Evolutionary conservation across 1,140 invertebrate genomes (phyloP).

Genomic region (Goniozus legneri): DNA sequence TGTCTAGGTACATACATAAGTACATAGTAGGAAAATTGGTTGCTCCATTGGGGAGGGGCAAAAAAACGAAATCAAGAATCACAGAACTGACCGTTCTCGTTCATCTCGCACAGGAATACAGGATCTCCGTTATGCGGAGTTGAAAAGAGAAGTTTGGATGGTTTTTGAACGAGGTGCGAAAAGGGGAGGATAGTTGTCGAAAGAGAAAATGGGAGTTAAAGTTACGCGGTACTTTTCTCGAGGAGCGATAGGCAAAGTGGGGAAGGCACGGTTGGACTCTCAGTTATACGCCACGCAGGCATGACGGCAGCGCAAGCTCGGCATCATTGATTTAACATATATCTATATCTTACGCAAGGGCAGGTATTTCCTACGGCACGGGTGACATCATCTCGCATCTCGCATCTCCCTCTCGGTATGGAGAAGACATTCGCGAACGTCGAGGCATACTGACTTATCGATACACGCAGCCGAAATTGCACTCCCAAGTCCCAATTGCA

Average conservation of each 20-base stretch:
- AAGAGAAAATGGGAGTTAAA: background rate
- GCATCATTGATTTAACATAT: slow-evolving; percentile 51
- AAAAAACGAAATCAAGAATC: too few species aligned
- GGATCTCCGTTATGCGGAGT: too few species aligned
- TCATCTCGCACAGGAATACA: too few species aligned
- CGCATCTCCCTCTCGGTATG: background rate
- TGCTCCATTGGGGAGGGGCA: too few species aligned
- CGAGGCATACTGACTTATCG: too few species aligned
- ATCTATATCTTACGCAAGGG: slow-evolving; percentile 29
- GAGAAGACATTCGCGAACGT: background rate
- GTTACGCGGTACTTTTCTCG: background rate
- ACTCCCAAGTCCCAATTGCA: too few species aligned
- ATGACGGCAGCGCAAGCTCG: slow-evolving; percentile 42
- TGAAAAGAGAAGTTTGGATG: background rate
- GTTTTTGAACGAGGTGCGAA: background rate
- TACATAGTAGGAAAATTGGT: too few species aligned
- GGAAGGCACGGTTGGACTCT: too few species aligned
- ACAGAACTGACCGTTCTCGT: too few species aligned
- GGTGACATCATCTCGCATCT: background rate
- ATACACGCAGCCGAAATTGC: too few species aligned
- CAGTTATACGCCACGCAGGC: slow-evolving; percentile 20
- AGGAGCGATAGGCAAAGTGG: background rate
- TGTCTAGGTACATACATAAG: too few species aligned
- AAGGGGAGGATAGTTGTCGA: background rate
- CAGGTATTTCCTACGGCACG: background rate